A percentile compares a stretch with the other conserved stretches of the same genome.
Evolutionary conservation across 2,797 vertebrate species (phyloP).

Genomic region (Aulostomus chinensis): DNA sequence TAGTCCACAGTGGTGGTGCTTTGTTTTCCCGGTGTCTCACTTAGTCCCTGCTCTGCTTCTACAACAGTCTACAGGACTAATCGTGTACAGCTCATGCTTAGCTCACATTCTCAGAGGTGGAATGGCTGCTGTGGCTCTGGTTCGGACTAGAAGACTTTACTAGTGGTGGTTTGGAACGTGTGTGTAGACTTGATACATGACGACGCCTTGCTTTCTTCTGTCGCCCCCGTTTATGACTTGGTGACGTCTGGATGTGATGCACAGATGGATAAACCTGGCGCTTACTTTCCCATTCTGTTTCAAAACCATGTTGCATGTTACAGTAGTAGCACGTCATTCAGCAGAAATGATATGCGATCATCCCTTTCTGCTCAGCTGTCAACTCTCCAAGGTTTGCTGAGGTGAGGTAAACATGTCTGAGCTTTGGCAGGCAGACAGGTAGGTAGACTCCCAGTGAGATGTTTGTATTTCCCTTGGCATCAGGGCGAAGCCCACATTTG

Average conservation of each 20-base stretch:
- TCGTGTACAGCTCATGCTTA: too few relatives aligned
- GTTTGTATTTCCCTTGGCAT: constrained; percentile 51
- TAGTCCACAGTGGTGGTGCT: constrained; percentile 64
- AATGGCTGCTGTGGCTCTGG: constrained; percentile 11
- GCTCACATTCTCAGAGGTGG: too few relatives aligned
- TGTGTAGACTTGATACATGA: constrained; percentile 5
- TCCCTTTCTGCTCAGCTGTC: constrained; percentile 17
- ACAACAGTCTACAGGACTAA: constrained; percentile 31
- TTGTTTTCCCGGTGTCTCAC: constrained; percentile 27
- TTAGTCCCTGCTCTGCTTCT: constrained; percentile 41
- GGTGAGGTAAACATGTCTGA: constrained; percentile 41
- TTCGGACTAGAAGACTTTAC: too few relatives aligned
- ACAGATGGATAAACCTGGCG: too few relatives aligned
- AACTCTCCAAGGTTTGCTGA: constrained; percentile 33
- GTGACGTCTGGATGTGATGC: not conserved
- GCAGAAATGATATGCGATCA: constrained; percentile 13
- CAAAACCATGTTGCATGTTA: constrained; percentile 2
- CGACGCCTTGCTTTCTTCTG: constrained; percentile 7
- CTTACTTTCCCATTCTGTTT: not conserved
- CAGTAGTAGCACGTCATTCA: not conserved
- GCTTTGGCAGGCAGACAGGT: constrained; percentile 9
- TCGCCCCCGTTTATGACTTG: constrained; percentile 1
- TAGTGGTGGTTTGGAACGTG: constrained; percentile 19
- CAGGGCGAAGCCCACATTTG: constrained; percentile 3
- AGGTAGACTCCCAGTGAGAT: constrained; percentile 17